Percentiles rank a stretch among this genome's conserved stretches.
Conservation (phyloP, 2,797 vertebrate genomes). For the Typhlichthys subterraneus region DNA sequence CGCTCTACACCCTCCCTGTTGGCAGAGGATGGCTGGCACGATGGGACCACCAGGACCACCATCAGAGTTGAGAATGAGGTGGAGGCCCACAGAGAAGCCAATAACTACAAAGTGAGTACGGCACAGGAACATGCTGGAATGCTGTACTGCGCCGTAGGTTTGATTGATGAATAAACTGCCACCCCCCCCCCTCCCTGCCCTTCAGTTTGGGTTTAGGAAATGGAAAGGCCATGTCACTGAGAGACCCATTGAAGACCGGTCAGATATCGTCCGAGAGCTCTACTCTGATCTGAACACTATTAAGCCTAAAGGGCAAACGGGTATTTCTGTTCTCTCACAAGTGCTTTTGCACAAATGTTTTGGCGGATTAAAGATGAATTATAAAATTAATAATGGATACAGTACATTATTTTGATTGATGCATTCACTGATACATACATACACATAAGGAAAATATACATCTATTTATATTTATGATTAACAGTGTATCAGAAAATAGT, state of each 20-base stretch:
- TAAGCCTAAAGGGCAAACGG: constrained; percentile 68
- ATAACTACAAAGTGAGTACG: constrained; percentile 83
- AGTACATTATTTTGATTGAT: too few species aligned
- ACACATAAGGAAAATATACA: too few species aligned
- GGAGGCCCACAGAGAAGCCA: constrained; percentile 85
- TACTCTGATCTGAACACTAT: constrained; percentile 83
- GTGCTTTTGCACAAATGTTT: too few species aligned
- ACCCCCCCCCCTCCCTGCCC: neutral
- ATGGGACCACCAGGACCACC: constrained; percentile 79
- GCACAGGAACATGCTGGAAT: neutral
- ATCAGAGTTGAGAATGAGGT: constrained; percentile 83
- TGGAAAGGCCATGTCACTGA: constrained; percentile 86
- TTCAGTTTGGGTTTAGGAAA: constrained; percentile 88
- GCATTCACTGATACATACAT: too few species aligned
- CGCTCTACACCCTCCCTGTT: constrained; percentile 51
- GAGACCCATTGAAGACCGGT: constrained; percentile 79
- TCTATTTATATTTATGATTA: too few species aligned
- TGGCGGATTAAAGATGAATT: too few species aligned
- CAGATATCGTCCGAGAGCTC: constrained; percentile 82
- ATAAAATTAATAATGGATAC: too few species aligned
- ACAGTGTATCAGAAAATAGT: too few species aligned
- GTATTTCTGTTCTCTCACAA: constrained; percentile 45
- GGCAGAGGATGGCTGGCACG: constrained; percentile 78
- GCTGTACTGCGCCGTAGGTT: neutral
- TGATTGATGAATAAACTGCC: neutral